Conservation (phyloP, 2,797 vertebrate species). For the Mormyrus proboscirostris region DNA sequence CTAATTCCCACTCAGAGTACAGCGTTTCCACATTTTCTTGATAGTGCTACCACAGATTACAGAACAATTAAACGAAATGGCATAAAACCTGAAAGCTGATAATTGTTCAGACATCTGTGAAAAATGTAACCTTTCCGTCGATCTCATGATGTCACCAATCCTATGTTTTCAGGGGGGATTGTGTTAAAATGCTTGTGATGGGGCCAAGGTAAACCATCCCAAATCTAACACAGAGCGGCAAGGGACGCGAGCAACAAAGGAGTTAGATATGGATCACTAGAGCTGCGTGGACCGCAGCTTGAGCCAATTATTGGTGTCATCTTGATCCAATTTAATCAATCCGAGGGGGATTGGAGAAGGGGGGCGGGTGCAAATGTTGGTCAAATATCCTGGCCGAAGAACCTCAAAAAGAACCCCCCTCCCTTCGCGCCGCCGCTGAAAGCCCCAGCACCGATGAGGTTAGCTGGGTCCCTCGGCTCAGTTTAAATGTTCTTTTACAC, state of each 20-base stretch:
- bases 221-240: constrained; percentile 87
- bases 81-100: constrained; percentile 55
- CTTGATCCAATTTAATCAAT: constrained; percentile 99
- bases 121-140: constrained; percentile 73
- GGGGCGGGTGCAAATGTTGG: constrained; percentile 81
- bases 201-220: constrained; percentile 97
- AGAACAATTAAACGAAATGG: constrained; percentile 23
- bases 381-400: constrained; percentile 81
- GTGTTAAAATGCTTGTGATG: constrained; percentile 87
- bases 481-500: constrained; percentile 21
- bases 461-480: constrained; percentile 4
- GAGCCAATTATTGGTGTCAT: constrained; percentile 99
- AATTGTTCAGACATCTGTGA: constrained; percentile 73
- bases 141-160: constrained; percentile 93
- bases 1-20: background rate
- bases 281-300: constrained; percentile 86
- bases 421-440: background rate
- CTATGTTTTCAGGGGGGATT: constrained; percentile 82
- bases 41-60: background rate
- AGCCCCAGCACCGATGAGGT: constrained; percentile 12
- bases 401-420: constrained; percentile 32
- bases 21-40: background rate
- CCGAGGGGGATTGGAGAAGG: constrained; percentile 70
- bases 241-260: constrained; percentile 82
- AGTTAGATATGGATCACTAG: constrained; percentile 95